Percentiles rank a stretch among this genome's conserved stretches.
Conservation (phyloP, 2,113 vertebrate species). For the Gopherus evgoodei region DNA sequence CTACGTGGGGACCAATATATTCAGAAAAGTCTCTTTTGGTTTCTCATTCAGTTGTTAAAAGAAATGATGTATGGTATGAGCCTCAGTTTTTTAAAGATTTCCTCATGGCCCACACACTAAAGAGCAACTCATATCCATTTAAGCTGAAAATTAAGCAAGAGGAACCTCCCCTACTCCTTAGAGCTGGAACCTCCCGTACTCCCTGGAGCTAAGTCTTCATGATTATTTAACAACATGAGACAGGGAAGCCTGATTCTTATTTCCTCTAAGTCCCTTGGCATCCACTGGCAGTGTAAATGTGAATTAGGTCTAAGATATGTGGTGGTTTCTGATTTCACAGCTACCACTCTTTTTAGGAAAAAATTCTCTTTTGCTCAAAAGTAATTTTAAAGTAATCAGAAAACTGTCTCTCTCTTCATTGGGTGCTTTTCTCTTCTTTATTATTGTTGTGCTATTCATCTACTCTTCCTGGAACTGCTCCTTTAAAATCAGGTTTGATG, state of each 20-base stretch:
- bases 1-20: too few species aligned
- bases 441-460: neutral
- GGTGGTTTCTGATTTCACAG: neutral
- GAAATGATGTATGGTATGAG: neutral
- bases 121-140: neutral
- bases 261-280: neutral
- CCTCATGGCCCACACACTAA: neutral
- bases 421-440: neutral
- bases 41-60: too few species aligned
- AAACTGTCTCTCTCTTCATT: neutral
- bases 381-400: neutral
- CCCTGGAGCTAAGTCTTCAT: neutral
- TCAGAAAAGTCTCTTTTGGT: too few species aligned
- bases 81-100: neutral
- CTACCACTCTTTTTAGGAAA: neutral
- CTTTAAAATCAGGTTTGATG: slow-evolving; percentile 5
- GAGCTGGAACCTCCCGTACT: neutral
- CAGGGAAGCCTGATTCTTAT: neutral
- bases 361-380: neutral
- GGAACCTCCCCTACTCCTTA: neutral
- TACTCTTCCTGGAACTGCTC: neutral
- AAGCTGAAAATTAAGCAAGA: neutral
- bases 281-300: neutral
- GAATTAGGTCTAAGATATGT: neutral
- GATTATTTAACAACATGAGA: neutral